Conservation (phyloP, 2,113 vertebrate genomes). For the Uria lomvia region DNA sequence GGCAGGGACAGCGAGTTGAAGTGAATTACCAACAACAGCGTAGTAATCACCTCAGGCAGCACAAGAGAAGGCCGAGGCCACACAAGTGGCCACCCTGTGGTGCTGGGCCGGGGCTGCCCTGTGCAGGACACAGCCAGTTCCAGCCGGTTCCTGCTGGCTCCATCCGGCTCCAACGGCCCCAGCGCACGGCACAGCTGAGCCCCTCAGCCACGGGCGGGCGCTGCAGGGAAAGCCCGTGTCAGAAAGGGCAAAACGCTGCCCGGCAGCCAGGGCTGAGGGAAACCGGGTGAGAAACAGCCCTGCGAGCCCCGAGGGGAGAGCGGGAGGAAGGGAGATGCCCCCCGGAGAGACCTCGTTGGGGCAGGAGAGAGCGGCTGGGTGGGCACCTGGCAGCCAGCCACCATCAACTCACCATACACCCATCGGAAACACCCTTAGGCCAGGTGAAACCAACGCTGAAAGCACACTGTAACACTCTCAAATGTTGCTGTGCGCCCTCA, state of each 20-base stretch:
- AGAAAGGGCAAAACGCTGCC: background rate
- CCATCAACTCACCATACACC: background rate
- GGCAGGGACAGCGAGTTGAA: background rate
- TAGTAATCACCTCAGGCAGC: background rate
- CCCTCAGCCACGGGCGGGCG: rapidly evolving
- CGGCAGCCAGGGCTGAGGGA: background rate
- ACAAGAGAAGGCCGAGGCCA: background rate
- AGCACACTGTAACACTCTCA: background rate
- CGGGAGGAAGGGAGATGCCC: rapidly evolving
- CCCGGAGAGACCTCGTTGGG: rapidly evolving
- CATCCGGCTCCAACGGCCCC: rapidly evolving
- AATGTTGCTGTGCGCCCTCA: background rate
- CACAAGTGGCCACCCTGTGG: rapidly evolving
- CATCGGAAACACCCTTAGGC: background rate
- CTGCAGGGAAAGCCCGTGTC: background rate
- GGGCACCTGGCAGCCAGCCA: background rate
- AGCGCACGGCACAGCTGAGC: rapidly evolving
- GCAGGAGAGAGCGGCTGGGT: background rate
- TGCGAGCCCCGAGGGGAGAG: rapidly evolving
- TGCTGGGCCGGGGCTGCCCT: rapidly evolving
- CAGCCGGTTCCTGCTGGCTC: too few relatives aligned
- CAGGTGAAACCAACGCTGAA: background rate
- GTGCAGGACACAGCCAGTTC: rapidly evolving
- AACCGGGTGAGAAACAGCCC: rapidly evolving
- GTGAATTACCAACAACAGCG: background rate